Percentiles rank a stretch among this genome's conserved stretches.
Conservation (phyloP, 2,113 vertebrate genomes). For the Nicator chloris region DNA sequence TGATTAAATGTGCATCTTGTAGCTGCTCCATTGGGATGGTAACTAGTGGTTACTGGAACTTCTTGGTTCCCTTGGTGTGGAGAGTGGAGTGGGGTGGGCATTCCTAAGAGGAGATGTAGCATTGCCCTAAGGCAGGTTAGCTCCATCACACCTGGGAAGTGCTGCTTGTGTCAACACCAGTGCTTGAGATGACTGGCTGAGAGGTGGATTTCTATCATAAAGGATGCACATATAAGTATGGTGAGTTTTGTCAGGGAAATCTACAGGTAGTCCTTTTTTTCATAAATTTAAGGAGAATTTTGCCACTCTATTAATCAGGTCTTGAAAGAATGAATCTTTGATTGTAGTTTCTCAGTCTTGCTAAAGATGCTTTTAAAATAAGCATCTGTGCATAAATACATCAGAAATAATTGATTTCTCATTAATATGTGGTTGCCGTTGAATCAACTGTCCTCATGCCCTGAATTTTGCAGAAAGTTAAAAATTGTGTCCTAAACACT, state of each 20-base stretch:
- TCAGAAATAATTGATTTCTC: not conserved
- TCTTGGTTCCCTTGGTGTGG: not conserved
- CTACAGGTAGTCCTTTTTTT: not conserved
- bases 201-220: not conserved
- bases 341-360: not conserved
- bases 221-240: not conserved
- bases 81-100: not conserved
- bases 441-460: not conserved
- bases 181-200: not conserved
- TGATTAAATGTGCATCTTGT: not conserved
- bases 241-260: not conserved
- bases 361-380: not conserved
- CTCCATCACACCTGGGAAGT: not conserved
- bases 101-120: not conserved
- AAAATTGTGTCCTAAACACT: not conserved
- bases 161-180: accelerated
- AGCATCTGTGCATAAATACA: not conserved
- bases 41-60: not conserved
- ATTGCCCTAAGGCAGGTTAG: not conserved
- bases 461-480: not conserved
- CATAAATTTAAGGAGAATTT: not conserved
- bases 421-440: not conserved
- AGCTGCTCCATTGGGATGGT: not conserved
- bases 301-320: not conserved
- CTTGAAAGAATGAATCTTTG: not conserved